Evolutionary conservation across 2,888 invertebrate genomes (phyloP), one percentile per base, ranked within the genome.

Genomic region (Lymantria dispar): DNA sequence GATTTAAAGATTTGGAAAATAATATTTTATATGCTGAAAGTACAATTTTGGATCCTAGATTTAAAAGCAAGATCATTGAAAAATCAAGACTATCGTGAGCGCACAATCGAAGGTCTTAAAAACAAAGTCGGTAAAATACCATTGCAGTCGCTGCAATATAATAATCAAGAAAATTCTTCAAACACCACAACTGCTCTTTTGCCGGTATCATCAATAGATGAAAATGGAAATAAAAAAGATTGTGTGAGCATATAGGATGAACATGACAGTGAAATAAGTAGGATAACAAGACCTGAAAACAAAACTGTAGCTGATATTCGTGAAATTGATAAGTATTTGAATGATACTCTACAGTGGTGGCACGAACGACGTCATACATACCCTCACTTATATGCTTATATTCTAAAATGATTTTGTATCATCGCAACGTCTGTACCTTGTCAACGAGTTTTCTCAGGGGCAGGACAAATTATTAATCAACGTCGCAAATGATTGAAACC

Each of bases 311-410:
- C 58, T 8, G 64, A 56, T 15, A 62, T 66, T 22, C 43, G 56
- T 0, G 63, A 66, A 48, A 13, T 66, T 0, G 61, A 66, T 15
- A 60, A 63, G 55, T 68, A 63, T 51, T 37, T 70, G 9, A 41
- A 66, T 33, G 66, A 63, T 56, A 62, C 65, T 33, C 13, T 51
- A 5, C 55, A 62, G 39, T 60, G 60, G 60, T 53, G 57, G 60
- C 43, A 49, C 2, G 50, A 31, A 7, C 12, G 54, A 15, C 46
- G 41, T 49, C 10, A 46, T 41, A 40, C 50, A 9, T 52, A 60
- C 33, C 59, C 59, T 1, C 49, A 41, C 37, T 14, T 60, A 14
- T 56, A 50, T 48, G 9, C 47, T 33, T 45, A 14, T 8, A 31
- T 53, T 8, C 13, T 54, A 12, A 52, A 41, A 43, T 47, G 43